Evolutionary conservation across 2,113 vertebrate genomes (phyloP).

Genomic region (Hassar affinis): DNA sequence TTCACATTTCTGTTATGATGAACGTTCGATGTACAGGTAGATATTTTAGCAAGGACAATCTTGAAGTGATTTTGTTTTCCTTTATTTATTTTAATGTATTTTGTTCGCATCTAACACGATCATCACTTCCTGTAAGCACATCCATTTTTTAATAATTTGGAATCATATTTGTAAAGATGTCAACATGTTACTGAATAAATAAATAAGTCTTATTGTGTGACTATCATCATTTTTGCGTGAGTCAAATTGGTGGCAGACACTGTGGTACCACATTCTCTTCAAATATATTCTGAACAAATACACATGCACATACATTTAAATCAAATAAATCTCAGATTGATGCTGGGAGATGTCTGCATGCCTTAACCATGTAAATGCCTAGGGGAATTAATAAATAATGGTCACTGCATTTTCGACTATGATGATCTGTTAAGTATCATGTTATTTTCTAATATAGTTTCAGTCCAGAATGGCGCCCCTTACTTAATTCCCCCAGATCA

Average conservation of each 20-base stretch:
- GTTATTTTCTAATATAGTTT: not conserved
- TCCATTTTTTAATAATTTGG: constrained; percentile 27
- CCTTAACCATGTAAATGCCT: not conserved
- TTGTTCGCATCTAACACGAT: constrained; percentile 38
- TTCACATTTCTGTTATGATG: constrained; percentile 36
- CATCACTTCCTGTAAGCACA: constrained; percentile 14
- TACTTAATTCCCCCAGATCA: constrained; percentile 40
- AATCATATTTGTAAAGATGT: constrained; percentile 39
- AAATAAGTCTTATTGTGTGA: constrained; percentile 27
- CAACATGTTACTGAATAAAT: constrained; percentile 35
- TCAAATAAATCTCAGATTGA: not conserved
- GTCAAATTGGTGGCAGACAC: not conserved
- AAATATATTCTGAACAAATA: not conserved
- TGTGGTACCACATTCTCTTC: not conserved
- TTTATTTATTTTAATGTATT: constrained; percentile 55
- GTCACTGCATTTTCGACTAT: not conserved
- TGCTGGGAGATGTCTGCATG: not conserved
- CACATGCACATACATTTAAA: not conserved
- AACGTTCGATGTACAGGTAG: constrained; percentile 50
- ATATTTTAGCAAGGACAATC: constrained; percentile 42
- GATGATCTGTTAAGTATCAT: not conserved
- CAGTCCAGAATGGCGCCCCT: constrained; percentile 13
- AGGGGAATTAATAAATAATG: not conserved
- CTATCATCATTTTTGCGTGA: not conserved
- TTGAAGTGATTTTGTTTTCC: constrained; percentile 40